These are phyloP conservation scores for Circaetus gallicus DNA, from an alignment of 2,113 vertebrate species.

Conservation along the genomic window DNA sequence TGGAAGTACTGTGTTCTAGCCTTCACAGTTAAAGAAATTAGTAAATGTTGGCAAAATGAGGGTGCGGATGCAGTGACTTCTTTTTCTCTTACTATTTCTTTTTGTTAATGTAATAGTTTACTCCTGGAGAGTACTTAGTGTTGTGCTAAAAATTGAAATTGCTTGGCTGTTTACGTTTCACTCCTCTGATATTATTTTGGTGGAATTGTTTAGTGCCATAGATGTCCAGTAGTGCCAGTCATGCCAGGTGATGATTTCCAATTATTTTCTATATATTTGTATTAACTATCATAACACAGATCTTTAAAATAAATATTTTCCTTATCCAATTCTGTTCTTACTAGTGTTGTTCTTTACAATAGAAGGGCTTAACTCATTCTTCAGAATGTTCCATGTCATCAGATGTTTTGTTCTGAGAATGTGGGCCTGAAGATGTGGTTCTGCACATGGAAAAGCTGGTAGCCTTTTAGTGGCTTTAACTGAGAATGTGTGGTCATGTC, in stretches of 20 bases:
- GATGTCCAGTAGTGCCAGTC: not conserved
- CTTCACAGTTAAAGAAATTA: not conserved
- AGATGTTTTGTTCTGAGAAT: not conserved
- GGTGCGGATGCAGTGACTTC: not conserved
- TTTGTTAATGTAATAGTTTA: not conserved
- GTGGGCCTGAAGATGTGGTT: not conserved
- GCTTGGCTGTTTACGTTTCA: not conserved
- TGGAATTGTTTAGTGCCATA: not conserved
- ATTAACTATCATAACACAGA: not conserved
- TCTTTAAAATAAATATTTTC: not conserved
- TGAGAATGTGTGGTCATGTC: not conserved
- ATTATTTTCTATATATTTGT: not conserved
- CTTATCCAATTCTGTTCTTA: not conserved
- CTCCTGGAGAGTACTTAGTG: not conserved
- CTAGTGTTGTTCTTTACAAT: not conserved
- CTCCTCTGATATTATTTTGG: not conserved
- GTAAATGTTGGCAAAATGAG: not conserved
- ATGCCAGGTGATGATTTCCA: not conserved
- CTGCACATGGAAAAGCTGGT: not conserved
- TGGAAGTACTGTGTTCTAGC: rapidly evolving
- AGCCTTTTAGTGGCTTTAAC: not conserved
- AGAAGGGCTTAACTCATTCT: not conserved
- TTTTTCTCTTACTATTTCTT: not conserved
- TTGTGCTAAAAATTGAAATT: not conserved
- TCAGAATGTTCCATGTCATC: not conserved